Conservation (phyloP, 2,888 invertebrate genomes). For the Aporophyla nigra region DNA sequence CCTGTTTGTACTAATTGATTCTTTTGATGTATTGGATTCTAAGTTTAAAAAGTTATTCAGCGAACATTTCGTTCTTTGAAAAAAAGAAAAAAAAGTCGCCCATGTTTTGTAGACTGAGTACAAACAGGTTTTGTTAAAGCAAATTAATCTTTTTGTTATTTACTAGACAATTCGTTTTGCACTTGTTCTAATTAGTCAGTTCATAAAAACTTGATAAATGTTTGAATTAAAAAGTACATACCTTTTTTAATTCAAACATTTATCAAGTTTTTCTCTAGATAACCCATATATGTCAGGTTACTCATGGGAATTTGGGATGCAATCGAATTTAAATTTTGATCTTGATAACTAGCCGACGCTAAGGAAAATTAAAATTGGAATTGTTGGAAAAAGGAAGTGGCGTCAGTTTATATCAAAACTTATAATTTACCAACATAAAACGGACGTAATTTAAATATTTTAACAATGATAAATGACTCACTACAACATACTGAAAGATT, state of each 20-base stretch:
- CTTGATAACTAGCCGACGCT: background rate
- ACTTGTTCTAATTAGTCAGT: constrained; percentile 14
- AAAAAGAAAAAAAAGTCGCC: constrained; percentile 5
- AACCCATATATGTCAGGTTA: background rate
- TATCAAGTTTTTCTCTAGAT: no score
- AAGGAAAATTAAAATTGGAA: background rate
- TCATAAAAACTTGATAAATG: constrained; percentile 27
- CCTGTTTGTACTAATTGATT: constrained; percentile 67
- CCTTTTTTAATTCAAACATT: no score
- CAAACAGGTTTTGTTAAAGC: constrained; percentile 51
- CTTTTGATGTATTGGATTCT: constrained; percentile 66
- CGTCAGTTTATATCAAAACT: constrained; percentile 5
- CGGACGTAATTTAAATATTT: constrained; percentile 48
- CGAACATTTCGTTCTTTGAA: constrained; percentile 21
- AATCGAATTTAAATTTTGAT: constrained; percentile 2
- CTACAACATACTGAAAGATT: constrained; percentile 29
- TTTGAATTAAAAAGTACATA: background rate
- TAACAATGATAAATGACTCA: constrained; percentile 48
- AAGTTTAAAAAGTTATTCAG: constrained; percentile 54
- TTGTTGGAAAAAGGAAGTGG: constrained; percentile 9
- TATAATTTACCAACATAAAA: constrained; percentile 14
- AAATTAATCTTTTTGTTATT: constrained; percentile 43
- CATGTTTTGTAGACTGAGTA: constrained; percentile 28
- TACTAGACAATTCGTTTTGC: constrained; percentile 41
- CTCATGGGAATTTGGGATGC: background rate